Evolutionary conservation across 35 echinoderm and acorn worm species (phyloP), one percentile per base, ranked within the genome.

Genomic region (Strongylocentrotus purpuratus): DNA sequence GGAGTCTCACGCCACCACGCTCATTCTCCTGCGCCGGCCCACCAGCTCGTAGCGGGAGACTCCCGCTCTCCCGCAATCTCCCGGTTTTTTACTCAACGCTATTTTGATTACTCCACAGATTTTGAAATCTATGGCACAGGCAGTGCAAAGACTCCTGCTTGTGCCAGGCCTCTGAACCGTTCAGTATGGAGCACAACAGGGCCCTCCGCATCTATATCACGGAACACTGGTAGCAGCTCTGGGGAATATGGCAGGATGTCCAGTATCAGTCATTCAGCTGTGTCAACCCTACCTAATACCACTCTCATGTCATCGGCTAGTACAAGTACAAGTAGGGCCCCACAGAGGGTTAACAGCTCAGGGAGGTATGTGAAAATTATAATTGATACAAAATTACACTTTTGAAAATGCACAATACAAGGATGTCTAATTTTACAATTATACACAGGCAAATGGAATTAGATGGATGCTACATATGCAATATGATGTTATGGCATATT

Each of bases 121-220:
- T 93, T 93, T 93, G 91, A 93, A 31, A 93, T 93, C 31, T 93
- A 93, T 93, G 91, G 91, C 48, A 93, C 91, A 46, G 91, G 91
- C 4, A 93, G n/a, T 32, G 48, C 10, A 28, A 93, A 33, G n/a
- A 33, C 91, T 48, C 31, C 48, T 31, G 17, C 91, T 33, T 46
- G 46, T 20, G 13, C 91, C 45, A 46, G 91, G 46, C n/a, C 11
- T 47, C n/a, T 33, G 17, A 47, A 58, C 20, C 9, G 20, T 28
- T 93, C 91, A n/a, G 91, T 14, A 47, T 93, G 91, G 91, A 93
- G 91, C 48, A 58, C 46, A n/a, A 32, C 31, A 14, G 91, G 91
- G 17, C 91, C 91, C 5, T 93, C 91, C 91, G 20, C 91, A 48
- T 93, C 91, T 31, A 2, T 93, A 18, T 46, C 91, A 93, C 13